A percentile compares a stretch with the other conserved stretches of the same genome.
phyloP scores from a whole-genome alignment of 2,113 vertebrate species.

The Dolichallabes microphthalmus region DNA sequence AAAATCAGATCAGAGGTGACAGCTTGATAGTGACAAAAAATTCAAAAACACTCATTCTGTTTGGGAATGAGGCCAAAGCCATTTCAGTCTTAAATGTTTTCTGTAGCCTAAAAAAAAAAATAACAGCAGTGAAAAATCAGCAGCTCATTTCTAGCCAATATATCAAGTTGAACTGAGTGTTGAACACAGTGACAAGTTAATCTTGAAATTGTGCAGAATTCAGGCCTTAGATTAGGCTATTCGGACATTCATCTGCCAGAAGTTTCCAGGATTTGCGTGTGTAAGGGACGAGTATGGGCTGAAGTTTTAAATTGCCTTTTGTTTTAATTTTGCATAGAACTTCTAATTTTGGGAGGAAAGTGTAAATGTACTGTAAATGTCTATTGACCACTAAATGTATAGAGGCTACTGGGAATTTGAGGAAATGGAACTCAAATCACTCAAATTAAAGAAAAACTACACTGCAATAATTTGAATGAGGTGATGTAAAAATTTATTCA shows the following conservation, averaged over 20 bases:
- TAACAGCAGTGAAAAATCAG: neutral
- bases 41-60: neutral
- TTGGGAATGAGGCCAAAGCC: neutral
- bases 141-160: neutral
- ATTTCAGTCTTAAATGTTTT: neutral
- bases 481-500: neutral
- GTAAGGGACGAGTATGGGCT: neutral
- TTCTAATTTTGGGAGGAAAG: neutral
- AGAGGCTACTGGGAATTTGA: rapidly evolving
- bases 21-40: neutral
- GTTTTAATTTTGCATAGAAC: too few relatives aligned
- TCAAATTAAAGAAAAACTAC: neutral
- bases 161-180: neutral
- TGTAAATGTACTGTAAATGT: neutral
- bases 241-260: neutral
- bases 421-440: neutral
- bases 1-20: too few relatives aligned
- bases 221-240: neutral
- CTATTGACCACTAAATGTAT: too few relatives aligned
- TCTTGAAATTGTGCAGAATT: neutral
- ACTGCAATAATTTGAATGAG: neutral
- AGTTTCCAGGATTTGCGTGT: neutral
- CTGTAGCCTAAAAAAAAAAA: neutral
- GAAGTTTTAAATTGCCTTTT: neutral
- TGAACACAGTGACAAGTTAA: neutral